phyloP scores from a whole-genome alignment of 2,888 invertebrate genomes.

The Brachyopa scutellaris region DNA sequence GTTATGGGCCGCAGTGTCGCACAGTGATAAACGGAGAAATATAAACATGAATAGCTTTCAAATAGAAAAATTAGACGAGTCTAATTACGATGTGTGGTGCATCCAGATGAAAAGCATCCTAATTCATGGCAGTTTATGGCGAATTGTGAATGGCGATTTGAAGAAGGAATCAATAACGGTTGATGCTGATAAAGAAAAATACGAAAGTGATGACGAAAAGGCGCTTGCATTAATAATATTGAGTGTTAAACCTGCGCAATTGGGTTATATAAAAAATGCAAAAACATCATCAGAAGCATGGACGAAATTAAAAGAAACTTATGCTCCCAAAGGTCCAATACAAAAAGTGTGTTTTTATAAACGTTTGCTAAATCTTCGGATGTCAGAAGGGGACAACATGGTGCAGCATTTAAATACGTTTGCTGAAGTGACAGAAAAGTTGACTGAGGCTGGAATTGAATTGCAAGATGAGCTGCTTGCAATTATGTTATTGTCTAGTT shows the following conservation, averaged over 20 bases:
- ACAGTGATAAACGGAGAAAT: too few species aligned
- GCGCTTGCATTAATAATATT: too few species aligned
- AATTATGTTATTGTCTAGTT: constrained; percentile 44
- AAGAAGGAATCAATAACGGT: constrained; percentile 41
- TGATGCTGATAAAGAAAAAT: constrained; percentile 26
- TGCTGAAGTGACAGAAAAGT: constrained; percentile 29
- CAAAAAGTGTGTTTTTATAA: too few species aligned
- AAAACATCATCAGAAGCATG: too few species aligned
- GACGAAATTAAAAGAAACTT: too few species aligned
- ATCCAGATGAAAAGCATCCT: constrained; percentile 47
- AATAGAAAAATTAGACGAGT: constrained; percentile 28
- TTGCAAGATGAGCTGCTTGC: constrained; percentile 20
- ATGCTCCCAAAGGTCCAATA: too few species aligned
- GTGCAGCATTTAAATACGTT: constrained; percentile 13
- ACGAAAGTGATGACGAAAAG: too few species aligned
- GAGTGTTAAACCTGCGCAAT: too few species aligned
- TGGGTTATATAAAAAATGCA: too few species aligned
- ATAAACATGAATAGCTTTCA: constrained; percentile 26
- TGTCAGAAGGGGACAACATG: constrained; percentile 31
- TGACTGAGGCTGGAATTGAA: constrained; percentile 22
- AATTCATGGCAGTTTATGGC: constrained; percentile 39
- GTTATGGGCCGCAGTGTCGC: too few species aligned
- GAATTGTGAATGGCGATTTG: constrained; percentile 7
- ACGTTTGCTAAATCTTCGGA: constrained; percentile 37
- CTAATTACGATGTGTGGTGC: constrained; percentile 32